A percentile compares a stretch with the other conserved stretches of the same genome.
Evolutionary conservation across 2,797 vertebrate species (phyloP).

Genomic region (Pseudocheirus occidentalis): DNA sequence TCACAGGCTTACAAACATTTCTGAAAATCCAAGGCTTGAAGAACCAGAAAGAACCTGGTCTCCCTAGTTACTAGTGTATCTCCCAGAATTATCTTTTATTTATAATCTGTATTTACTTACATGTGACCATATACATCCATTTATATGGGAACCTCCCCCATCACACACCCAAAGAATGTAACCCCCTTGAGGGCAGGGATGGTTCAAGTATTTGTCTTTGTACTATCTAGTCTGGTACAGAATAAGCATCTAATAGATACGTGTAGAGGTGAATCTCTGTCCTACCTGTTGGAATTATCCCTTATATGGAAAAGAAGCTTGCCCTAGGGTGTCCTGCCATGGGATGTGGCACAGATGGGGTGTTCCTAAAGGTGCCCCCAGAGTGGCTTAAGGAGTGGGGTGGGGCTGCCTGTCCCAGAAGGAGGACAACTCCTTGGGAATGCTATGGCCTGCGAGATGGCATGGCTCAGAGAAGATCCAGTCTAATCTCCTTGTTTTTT

Average conservation of each 20-base stretch:
- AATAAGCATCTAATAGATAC: neutral
- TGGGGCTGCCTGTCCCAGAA: neutral
- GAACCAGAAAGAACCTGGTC: neutral
- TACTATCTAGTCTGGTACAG: neutral
- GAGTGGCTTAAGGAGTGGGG: neutral
- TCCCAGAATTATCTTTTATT: neutral
- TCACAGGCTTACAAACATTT: neutral
- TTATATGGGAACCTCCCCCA: neutral
- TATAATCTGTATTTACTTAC: neutral
- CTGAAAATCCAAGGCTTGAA: neutral
- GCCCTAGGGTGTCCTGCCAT: neutral
- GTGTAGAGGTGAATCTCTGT: neutral
- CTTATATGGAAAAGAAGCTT: neutral
- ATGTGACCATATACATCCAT: neutral
- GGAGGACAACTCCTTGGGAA: neutral
- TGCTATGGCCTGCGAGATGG: neutral
- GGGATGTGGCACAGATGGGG: neutral
- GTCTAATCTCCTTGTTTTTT: neutral
- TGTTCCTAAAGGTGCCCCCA: neutral
- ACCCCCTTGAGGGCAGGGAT: neutral
- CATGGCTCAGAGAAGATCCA: neutral
- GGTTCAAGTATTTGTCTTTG: neutral
- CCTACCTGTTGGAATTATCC: neutral
- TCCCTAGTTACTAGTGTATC: accelerated
- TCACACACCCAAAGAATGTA: neutral